Base-by-base conservation (phyloP, 2,797 vertebrate genomes). In the Xyrichtys novacula region DNA sequence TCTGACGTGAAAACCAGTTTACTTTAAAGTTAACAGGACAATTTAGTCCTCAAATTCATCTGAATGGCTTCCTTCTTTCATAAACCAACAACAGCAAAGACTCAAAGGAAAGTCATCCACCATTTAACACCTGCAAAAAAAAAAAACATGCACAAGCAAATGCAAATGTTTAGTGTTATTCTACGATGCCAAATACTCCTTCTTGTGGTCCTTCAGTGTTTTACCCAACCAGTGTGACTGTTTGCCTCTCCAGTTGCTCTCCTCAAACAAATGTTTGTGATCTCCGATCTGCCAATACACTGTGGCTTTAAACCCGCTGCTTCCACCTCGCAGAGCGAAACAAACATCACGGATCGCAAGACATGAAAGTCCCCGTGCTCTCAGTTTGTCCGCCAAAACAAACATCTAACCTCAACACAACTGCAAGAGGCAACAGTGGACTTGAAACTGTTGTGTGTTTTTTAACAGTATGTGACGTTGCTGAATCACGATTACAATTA, bases 261-360 rank as follows among this genome's bases (percentile, higher is more conserved):
- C 46, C 62, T 55, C 31, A 56, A 48, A 76, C 65, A 71, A 82
- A 86, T 78, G 84, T 86, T 87, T 84, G 74, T 38, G 38, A 74
- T 75, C 58, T n/a, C 25, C 43, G 12, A 39, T 52, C 54, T 79
- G 74, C 88, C 78, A 84, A 26, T 43, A 46, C 55, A 5, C 6
- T 80, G 89, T 60, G 76, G 79, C 63, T 78, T 85, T 29, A 66
- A 68, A 67, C 59, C 67, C 8, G 28, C 36, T 34, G 69, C 69
- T 67, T 39, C 59, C 26, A 47, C 19, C 66, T 71, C 28, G n/a
- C 40, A 15, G 71, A 40, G 74, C 3, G 71, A 73, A 79, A 80
- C 82, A 87, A 91, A 89, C 85, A 76, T 57, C 81, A 73, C 1
- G 69, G 76, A 84, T 90, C 86, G 80, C 46, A 52, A 84, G 54